Base-by-base conservation (phyloP, 1,140 invertebrate species). In the Drosophila bifasciata region DNA sequence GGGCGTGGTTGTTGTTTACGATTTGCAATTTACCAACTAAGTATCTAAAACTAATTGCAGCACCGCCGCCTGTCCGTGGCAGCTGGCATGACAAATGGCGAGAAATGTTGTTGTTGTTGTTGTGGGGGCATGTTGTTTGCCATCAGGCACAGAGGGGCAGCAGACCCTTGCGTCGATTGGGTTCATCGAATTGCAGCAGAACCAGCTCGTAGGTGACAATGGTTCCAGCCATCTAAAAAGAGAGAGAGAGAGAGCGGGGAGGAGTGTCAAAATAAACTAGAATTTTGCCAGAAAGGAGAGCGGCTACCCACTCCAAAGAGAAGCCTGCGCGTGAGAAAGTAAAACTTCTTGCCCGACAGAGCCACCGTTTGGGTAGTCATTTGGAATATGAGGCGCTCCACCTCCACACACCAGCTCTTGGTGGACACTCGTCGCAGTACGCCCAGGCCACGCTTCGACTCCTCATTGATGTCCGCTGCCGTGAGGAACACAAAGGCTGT, bases 191-290 rank as follows among this genome's bases (percentile, higher is more conserved):
- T 79, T 95, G 94, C 25, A 95, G 88, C 7, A 95, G 81, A 3
- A 95, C 94, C 13, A 95, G 76, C 88, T 95, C 95, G 64, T 95
- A 95, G 5, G 94, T 95, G 13, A 95, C 94, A 64, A 95, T 95
- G 1, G 94, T 95, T 39, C 94, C 94, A 25, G 90, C 89, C 85
- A 91, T 91, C 90, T 91, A 13, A 36, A 36, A 36, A 1, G 32
- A 36, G 3, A 13, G 3, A 13, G 0, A 13, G 9, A 11, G 3
- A 36, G 41, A 5, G 23, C 23, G 9, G 40, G 5, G 4, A 39
- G 44, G 25, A 19, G 41, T 43, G 32, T 43, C 19, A 52, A 50
- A 39, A 77, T 45, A 46, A 49, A 74, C n/a, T 36, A 62, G 13
- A 19, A 93, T 45, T 21, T 13, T 4, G 7, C 5, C n/a, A 15